Evolutionary conservation across 2,113 vertebrate species (phyloP), one percentile per base, ranked within the genome.

Genomic region (Scalopus aquaticus): DNA sequence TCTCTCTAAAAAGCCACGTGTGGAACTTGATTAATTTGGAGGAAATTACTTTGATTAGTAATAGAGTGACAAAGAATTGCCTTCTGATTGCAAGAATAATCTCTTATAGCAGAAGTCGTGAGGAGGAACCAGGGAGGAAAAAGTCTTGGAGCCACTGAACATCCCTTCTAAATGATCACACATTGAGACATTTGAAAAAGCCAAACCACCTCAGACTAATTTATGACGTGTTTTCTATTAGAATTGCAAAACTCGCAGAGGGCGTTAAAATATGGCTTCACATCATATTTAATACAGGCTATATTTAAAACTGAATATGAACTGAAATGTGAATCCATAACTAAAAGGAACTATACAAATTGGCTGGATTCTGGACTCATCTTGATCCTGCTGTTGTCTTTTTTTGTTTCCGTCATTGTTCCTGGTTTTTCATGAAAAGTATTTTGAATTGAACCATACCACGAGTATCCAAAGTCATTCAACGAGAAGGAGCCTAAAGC

Each of bases 191-290:
- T 67, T 84, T n/a, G 69, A 49, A 46, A 72, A 92, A 51, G 56
- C 78, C 6, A 4, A n/a, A 56, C 92, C 86, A 54, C 89, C 74
- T 54, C 81, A 35, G 74, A 88, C 89, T 96, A 97, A 96, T 96
- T 97, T 96, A 96, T 96, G 95, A 76, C 0, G 54, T 91, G 96
- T 91, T 91, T 96, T 86, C 95, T 83, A 95, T 96, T 97, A 96
- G 96, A 96, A 95, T 97, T 97, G 95, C 93, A 95, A 96, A 97
- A 89, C 46, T 90, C 78, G 28, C 78, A 93, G 91, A 83, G 88
- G 83, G 95, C 86, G 90, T 96, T 96, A 94, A 96, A 96, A 93
- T 96, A 79, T 80, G 95, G 80, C 93, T 96, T 80, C 86, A 89
- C 58, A 15, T 95, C 87, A 62, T 94, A 93, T 94, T 95, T 93